These are phyloP conservation scores for Heliconius aoede DNA, from an alignment of 2,888 invertebrate species.

Conservation along the genomic window DNA sequence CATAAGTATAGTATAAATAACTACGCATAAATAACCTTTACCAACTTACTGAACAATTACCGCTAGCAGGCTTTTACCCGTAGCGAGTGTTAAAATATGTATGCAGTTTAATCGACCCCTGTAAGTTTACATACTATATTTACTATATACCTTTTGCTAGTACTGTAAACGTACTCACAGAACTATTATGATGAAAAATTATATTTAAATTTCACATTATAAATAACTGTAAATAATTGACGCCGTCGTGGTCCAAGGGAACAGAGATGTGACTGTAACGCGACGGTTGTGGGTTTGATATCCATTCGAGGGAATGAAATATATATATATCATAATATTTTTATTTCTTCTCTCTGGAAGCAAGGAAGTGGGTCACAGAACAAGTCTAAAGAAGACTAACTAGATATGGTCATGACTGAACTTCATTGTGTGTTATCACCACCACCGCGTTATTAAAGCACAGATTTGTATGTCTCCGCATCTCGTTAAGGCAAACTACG, in stretches of 20 bases:
- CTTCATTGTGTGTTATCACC: too few relatives aligned
- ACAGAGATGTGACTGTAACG: too few relatives aligned
- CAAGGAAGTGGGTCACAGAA: too few relatives aligned
- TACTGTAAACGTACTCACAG: background rate
- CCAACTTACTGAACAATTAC: constrained; percentile 16
- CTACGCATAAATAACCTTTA: background rate
- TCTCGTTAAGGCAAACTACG: background rate
- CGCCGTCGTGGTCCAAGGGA: too few relatives aligned
- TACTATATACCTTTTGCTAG: too few relatives aligned
- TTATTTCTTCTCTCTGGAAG: too few relatives aligned
- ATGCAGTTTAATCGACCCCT: constrained; percentile 1
- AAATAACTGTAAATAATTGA: too few relatives aligned
- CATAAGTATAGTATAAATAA: background rate
- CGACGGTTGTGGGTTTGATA: too few relatives aligned
- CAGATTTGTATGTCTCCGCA: background rate
- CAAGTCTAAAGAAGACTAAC: too few relatives aligned
- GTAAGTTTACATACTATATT: constrained; percentile 4
- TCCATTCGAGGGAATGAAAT: too few relatives aligned
- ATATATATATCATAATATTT: too few relatives aligned
- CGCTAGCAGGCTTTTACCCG: constrained; percentile 18
- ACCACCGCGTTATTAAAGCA: background rate
- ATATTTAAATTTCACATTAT: background rate
- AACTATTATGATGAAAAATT: background rate
- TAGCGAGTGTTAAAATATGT: constrained; percentile 19
- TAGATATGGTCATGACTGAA: too few relatives aligned